Conservation (phyloP, 2,888 invertebrate genomes). For the Scaptomyza caliginosa region DNA sequence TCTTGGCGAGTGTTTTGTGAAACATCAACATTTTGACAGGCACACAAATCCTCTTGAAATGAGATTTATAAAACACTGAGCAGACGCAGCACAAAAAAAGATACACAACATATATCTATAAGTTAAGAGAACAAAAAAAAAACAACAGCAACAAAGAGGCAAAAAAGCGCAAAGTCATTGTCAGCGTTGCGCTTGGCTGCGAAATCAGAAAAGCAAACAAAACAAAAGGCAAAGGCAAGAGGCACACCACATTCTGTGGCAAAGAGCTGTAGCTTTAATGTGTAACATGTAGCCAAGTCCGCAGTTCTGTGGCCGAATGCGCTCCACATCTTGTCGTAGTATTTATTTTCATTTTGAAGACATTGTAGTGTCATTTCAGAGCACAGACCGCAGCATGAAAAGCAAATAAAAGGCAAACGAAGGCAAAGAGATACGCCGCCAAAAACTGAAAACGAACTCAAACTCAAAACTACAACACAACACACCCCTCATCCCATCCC, state of each 20-base stretch:
- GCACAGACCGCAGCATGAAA: constrained; percentile 68
- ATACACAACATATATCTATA: constrained; percentile 7
- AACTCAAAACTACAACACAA: constrained; percentile 10
- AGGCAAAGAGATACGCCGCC: constrained; percentile 36
- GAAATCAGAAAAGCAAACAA: constrained; percentile 76
- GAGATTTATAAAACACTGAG: constrained; percentile 77
- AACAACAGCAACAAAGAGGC: constrained; percentile 28
- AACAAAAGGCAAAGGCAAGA: constrained; percentile 48
- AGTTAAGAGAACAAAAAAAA: not conserved
- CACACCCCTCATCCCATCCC: constrained; percentile 24
- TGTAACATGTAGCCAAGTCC: constrained; percentile 72
- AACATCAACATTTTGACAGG: constrained; percentile 81
- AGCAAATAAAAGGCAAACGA: constrained; percentile 48
- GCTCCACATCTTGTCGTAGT: constrained; percentile 46
- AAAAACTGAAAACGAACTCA: constrained; percentile 15
- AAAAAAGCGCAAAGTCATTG: constrained; percentile 79
- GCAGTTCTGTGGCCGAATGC: constrained; percentile 34
- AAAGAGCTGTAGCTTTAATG: constrained; percentile 63
- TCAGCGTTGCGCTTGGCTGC: constrained; percentile 80
- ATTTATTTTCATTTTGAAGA: constrained; percentile 81
- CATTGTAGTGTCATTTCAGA: constrained; percentile 80
- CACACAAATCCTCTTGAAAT: constrained; percentile 80
- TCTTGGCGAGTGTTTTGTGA: constrained; percentile 69
- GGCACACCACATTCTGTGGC: constrained; percentile 51
- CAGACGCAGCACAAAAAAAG: constrained; percentile 52